Conservation (phyloP, 1,140 invertebrate genomes). For the Diuraphis noxia region DNA sequence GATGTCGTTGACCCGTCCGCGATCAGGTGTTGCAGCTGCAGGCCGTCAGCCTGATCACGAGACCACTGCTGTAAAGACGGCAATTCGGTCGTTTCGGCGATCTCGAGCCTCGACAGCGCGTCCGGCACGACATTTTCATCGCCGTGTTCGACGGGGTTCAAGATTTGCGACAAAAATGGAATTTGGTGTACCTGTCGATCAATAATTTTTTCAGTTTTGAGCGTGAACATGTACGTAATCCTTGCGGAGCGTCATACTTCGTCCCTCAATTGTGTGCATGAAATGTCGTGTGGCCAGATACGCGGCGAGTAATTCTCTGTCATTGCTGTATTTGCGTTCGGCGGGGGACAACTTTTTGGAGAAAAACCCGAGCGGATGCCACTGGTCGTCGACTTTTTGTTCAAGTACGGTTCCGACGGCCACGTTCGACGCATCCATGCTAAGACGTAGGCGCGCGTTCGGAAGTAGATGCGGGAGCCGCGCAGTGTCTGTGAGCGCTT, state of each 20-base stretch:
- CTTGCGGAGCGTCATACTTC: neutral
- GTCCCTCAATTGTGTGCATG: neutral
- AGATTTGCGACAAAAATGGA: neutral
- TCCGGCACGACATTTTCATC: neutral
- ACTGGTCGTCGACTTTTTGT: too few relatives aligned
- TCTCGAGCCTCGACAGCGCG: neutral
- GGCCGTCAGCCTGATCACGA: neutral
- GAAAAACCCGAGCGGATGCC: too few relatives aligned
- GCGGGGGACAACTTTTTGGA: too few relatives aligned
- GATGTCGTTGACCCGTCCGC: neutral
- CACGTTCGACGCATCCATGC: too few relatives aligned
- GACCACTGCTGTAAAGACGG: too few relatives aligned
- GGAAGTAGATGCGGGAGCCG: too few relatives aligned
- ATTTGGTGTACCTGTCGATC: slow-evolving; percentile 6
- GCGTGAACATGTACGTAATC: too few relatives aligned
- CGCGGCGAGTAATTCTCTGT: neutral
- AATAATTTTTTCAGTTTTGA: too few relatives aligned
- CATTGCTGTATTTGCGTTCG: neutral
- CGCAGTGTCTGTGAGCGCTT: too few relatives aligned
- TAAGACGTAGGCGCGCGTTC: too few relatives aligned
- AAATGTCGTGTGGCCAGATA: neutral
- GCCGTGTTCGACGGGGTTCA: neutral
- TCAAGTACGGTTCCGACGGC: too few relatives aligned
- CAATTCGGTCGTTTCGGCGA: too few relatives aligned
- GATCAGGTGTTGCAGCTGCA: slow-evolving; percentile 31